Percentiles rank a stretch among this genome's conserved stretches.
These are phyloP conservation scores for Odontophorus gujanensis DNA, from an alignment of 2,113 vertebrate genomes.

Conservation along the genomic window DNA sequence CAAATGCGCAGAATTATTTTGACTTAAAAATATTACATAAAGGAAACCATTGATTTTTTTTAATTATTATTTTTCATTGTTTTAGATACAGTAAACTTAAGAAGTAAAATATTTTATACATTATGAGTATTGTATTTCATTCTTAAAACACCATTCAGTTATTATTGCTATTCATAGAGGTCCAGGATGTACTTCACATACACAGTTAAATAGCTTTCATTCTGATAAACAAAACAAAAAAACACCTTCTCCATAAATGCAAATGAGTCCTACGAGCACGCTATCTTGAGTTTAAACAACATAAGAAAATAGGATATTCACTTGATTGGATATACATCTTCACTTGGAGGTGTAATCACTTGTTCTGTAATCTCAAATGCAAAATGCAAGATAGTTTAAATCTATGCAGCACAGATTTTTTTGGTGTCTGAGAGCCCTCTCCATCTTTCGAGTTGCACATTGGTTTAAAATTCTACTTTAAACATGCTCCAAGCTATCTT, in stretches of 20 bases:
- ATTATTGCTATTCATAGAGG: background rate
- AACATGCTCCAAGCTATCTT: background rate
- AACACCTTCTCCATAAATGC: accelerated
- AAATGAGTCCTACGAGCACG: background rate
- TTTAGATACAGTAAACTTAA: background rate
- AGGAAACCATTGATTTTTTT: background rate
- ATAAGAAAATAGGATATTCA: background rate
- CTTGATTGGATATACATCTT: background rate
- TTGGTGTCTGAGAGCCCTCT: constrained; percentile 42
- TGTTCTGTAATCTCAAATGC: background rate
- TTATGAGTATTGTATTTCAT: background rate
- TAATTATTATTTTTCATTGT: background rate
- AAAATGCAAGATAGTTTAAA: background rate
- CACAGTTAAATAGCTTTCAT: background rate
- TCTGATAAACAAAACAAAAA: background rate
- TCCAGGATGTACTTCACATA: background rate
- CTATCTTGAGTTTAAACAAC: background rate
- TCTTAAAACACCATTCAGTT: background rate
- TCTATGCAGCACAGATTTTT: background rate
- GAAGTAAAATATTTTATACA: background rate
- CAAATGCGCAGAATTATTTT: background rate
- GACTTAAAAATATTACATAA: background rate
- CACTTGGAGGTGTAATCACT: background rate
- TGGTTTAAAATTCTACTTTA: background rate
- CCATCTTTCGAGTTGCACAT: background rate